Conservation (phyloP, 2,888 invertebrate species). For the Meteorus colon region DNA sequence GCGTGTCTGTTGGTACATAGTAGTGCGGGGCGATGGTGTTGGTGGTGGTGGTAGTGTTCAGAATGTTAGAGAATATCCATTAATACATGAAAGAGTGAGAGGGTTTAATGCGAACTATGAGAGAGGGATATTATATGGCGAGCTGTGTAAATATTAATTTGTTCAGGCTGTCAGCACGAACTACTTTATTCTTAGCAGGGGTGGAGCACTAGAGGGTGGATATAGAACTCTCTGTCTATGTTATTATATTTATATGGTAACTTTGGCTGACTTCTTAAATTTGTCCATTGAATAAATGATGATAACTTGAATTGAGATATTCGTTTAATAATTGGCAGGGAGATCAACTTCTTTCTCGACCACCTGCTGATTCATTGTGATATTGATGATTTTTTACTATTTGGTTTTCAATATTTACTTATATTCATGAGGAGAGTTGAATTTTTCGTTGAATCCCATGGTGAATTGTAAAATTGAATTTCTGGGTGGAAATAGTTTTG, state of each 20-base stretch:
- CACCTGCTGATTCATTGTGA: too few species aligned
- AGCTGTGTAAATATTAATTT: conserved; percentile 72
- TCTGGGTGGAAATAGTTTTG: too few species aligned
- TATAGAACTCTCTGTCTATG: not conserved
- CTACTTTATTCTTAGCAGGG: conserved; percentile 44
- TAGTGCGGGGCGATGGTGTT: conserved; percentile 42
- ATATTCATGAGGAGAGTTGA: too few species aligned
- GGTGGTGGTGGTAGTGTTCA: conserved; percentile 42
- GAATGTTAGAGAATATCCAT: conserved; percentile 65
- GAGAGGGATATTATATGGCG: conserved; percentile 58
- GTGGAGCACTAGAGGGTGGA: not conserved
- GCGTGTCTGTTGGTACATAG: conserved; percentile 67
- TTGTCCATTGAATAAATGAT: too few species aligned
- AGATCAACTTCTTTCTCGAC: too few species aligned
- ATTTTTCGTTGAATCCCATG: too few species aligned
- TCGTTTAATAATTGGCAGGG: too few species aligned
- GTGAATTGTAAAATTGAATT: too few species aligned
- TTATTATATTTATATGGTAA: not conserved
- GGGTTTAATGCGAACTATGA: conserved; percentile 27
- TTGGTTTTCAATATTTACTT: too few species aligned
- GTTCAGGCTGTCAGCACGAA: conserved; percentile 59
- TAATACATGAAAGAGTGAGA: conserved; percentile 69
- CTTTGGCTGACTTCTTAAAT: too few species aligned
- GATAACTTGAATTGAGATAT: too few species aligned
- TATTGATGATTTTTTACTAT: too few species aligned